These are phyloP conservation scores for Lordiphosa andalusiaca DNA, from an alignment of 2,888 invertebrate species.

Conservation along the genomic window DNA sequence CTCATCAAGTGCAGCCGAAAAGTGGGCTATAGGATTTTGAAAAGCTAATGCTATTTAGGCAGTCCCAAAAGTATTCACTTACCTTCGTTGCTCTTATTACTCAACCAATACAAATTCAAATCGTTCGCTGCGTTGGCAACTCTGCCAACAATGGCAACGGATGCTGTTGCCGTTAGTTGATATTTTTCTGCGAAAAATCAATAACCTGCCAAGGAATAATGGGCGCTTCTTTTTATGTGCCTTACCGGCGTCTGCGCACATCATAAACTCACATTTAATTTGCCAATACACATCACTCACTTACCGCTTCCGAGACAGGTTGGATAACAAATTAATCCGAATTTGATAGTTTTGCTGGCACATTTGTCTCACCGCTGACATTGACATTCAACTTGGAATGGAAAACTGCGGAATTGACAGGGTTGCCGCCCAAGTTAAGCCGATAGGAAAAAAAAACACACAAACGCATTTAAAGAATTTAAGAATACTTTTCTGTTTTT, in stretches of 20 bases:
- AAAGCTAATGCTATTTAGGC: constrained; percentile 15
- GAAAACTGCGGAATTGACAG: constrained; percentile 8
- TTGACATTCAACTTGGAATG: constrained; percentile 33
- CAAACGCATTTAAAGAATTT: constrained; percentile 63
- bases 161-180: too few relatives aligned
- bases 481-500: constrained; percentile 67
- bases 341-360: constrained; percentile 1
- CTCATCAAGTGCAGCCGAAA: constrained; percentile 1
- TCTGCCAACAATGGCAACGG: constrained; percentile 22
- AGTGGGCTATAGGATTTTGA: constrained; percentile 5
- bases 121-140: constrained; percentile 29
- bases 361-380: constrained; percentile 11
- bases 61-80: constrained; percentile 15
- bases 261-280: constrained; percentile 32
- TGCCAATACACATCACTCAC: constrained; percentile 7
- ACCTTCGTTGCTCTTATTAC: constrained; percentile 9
- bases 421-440: constrained; percentile 21
- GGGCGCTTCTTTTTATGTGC: constrained; percentile 6
- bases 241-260: constrained; percentile 31
- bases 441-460: constrained; percentile 30
- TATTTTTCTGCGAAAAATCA: constrained; percentile 17
- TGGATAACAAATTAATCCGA: too few relatives aligned
- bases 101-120: constrained; percentile 16
- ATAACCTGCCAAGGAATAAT: constrained; percentile 21
- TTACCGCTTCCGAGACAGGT: neutral